Evolutionary conservation across 2,888 invertebrate species (phyloP), one percentile per base, ranked within the genome.

Genomic region (Andrena camellia): DNA sequence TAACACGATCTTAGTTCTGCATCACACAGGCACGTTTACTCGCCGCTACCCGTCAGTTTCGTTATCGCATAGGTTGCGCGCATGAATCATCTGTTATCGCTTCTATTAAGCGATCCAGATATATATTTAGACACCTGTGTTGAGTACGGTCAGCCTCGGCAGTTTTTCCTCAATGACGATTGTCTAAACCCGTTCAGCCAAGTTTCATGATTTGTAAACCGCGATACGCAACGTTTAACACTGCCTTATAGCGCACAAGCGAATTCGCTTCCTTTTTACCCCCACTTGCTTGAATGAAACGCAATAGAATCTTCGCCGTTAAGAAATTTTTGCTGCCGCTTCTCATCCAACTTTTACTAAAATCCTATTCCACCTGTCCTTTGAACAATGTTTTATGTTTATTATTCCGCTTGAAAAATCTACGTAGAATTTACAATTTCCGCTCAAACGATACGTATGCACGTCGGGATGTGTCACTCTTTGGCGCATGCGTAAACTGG

Each of bases 171-270:
- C 23, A 42, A 59, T 50, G 68, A 83, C 69, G 83, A 75, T 79
- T 63, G 64, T 57, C 50, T 20, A 66, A 66, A 60, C 64, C 69
- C 52, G 57, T 60, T 60, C 59, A 68, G 85, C 79, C 80, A 70
- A 78, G 79, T 85, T 84, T 78, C 70, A 69, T 71, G 81, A 83
- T 83, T 86, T 67, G 73, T 83, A 84, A 81, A 85, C 70, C 60
- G 75, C 62, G 73, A 86, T 73, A 83, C 78, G 83, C 87, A 85
- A 84, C 85, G 86, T 83, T 84, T 86, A 86, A 86, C 85, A 84
- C 59, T 62, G 42, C 52, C 85, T 85, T 84, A 66, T 59, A 52
- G 62, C 66, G 63, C 69, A 68, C 52, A 33, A 62, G 57, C 59
- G 54, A 74, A 63, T 75, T 76, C 48, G 35, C 76, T 60, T 60